Conservation (phyloP, 2,113 vertebrate species). For the Bufo bufo region DNA sequence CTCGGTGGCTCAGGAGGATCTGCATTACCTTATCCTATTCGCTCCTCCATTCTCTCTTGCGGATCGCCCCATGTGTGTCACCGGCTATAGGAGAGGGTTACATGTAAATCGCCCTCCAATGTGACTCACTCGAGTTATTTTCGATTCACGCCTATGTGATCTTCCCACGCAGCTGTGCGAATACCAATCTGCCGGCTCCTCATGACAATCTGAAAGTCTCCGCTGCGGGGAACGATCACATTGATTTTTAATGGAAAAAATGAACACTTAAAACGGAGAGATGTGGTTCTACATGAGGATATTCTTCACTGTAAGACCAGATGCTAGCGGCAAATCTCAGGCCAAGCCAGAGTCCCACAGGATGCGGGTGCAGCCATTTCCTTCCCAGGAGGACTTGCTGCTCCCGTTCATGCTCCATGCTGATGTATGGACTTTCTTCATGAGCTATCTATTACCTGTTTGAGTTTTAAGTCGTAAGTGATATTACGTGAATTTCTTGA, state of each 20-base stretch:
- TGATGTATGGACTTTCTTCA: neutral
- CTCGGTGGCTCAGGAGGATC: neutral
- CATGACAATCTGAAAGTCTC: neutral
- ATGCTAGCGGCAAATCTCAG: neutral
- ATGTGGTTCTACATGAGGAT: no score
- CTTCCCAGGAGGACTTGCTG: neutral
- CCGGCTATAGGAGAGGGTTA: neutral
- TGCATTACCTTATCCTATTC: neutral
- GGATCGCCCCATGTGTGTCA: conserved; percentile 19
- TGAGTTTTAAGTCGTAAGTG: neutral
- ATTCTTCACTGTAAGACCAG: neutral
- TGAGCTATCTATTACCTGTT: neutral
- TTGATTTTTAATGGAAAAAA: conserved; percentile 3
- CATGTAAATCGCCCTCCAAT: conserved; percentile 1
- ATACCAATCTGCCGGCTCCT: conserved; percentile 34
- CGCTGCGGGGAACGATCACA: neutral
- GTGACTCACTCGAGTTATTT: conserved; percentile 50
- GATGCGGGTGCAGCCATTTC: neutral
- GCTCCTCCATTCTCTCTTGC: neutral
- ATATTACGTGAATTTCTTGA: neutral
- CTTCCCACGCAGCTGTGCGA: conserved; percentile 43
- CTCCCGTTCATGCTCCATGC: neutral
- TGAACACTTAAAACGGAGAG: neutral
- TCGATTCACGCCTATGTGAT: conserved; percentile 36
- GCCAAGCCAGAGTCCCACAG: neutral